These are phyloP conservation scores for Diplazon laetatorius DNA, from an alignment of 2,888 invertebrate species.

Conservation along the genomic window DNA sequence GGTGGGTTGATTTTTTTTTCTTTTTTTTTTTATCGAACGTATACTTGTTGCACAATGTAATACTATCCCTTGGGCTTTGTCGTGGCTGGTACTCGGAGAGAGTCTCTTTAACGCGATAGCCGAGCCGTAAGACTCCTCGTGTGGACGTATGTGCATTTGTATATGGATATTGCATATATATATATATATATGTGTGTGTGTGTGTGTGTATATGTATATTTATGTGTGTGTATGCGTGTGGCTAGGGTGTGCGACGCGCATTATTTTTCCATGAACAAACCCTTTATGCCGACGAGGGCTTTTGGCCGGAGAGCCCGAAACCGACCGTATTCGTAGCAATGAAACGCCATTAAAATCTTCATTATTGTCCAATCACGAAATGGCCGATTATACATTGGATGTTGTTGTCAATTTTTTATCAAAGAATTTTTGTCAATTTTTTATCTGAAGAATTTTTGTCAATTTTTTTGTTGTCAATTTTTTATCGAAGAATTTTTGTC, in stretches of 20 bases:
- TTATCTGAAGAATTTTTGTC: too few species aligned
- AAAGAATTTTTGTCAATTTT: too few species aligned
- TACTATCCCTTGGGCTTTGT: slow-evolving; percentile 77
- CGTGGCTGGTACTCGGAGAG: slow-evolving; percentile 69
- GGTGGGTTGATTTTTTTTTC: too few species aligned
- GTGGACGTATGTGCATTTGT: slow-evolving; percentile 46
- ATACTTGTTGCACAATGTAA: slow-evolving; percentile 82
- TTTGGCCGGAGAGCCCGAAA: slow-evolving; percentile 28
- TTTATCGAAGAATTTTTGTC: too few species aligned
- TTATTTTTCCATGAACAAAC: slow-evolving; percentile 77
- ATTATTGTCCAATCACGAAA: not conserved
- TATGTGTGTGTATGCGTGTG: too few species aligned
- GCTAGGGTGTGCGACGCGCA: slow-evolving; percentile 58
- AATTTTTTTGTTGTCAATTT: too few species aligned
- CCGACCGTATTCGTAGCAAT: slow-evolving; percentile 17
- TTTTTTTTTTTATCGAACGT: slow-evolving; percentile 76
- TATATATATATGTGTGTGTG: too few species aligned
- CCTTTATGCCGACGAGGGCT: slow-evolving; percentile 67
- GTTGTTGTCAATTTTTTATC: too few species aligned
- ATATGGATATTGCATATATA: too few species aligned
- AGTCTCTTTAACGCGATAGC: slow-evolving; percentile 79
- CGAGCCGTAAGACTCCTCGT: slow-evolving; percentile 56
- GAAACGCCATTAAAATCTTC: slow-evolving; percentile 12
- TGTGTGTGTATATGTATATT: too few species aligned
- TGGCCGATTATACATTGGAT: not conserved